Evolutionary conservation across 2,888 invertebrate species (phyloP).

Genomic region (Lithophane leautieri): DNA sequence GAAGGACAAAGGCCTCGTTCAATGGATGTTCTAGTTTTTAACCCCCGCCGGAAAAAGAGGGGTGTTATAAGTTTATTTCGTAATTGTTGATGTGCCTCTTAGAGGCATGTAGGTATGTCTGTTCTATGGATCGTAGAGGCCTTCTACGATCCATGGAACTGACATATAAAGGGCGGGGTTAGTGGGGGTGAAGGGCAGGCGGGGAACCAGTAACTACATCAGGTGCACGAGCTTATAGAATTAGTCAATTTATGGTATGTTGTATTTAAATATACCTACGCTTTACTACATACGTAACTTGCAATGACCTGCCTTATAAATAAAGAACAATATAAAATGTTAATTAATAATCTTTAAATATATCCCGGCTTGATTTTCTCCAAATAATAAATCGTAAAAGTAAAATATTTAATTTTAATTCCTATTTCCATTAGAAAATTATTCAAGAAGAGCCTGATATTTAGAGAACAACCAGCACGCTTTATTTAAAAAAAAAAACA

Average conservation of each 20-base stretch:
- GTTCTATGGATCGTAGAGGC: too few relatives aligned
- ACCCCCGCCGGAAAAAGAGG: too few relatives aligned
- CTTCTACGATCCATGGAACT: not conserved
- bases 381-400: not conserved
- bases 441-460: not conserved
- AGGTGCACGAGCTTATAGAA: conserved; percentile 1
- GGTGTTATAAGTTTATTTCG: too few relatives aligned
- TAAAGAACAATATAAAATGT: not conserved
- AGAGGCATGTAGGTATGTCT: too few relatives aligned
- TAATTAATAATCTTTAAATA: not conserved
- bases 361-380: not conserved
- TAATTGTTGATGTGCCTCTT: conserved; percentile 32
- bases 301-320: too few relatives aligned
- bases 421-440: not conserved
- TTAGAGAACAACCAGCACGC: not conserved
- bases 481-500: not conserved
- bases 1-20: not conserved
- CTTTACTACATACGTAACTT: not conserved
- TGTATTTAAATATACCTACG: not conserved
- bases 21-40: conserved; percentile 24
- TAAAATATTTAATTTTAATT: not conserved
- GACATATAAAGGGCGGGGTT: conserved; percentile 47
- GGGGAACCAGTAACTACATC: conserved; percentile 27
- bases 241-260: conserved; percentile 18
- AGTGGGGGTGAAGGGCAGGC: conserved; percentile 2